Evolutionary conservation across 1,140 invertebrate genomes (phyloP).

Genomic region (Anastatus disparis): DNA sequence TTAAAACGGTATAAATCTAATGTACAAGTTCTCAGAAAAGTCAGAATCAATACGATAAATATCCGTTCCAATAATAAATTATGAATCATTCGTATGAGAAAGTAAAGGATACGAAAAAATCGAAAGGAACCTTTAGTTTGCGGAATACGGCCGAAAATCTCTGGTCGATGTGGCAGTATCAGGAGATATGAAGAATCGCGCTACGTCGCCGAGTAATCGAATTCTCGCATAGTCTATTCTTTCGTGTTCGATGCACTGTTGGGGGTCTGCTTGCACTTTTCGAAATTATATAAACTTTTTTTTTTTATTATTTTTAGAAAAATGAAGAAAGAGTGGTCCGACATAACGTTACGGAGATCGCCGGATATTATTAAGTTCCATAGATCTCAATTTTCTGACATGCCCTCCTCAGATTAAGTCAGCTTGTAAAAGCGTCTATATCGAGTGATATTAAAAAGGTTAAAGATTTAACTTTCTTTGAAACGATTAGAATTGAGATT

Average conservation of each 20-base stretch:
- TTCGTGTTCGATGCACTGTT: not conserved
- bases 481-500: too few relatives aligned
- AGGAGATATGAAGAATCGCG: slow-evolving; percentile 28
- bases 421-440: too few relatives aligned
- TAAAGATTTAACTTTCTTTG: too few relatives aligned
- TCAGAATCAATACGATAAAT: slow-evolving; percentile 5
- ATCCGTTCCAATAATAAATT: slow-evolving; percentile 12
- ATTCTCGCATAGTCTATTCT: slow-evolving; percentile 13
- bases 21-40: not conserved
- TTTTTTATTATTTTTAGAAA: too few relatives aligned
- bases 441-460: too few relatives aligned
- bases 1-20: too few relatives aligned
- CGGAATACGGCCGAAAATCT: slow-evolving; percentile 15
- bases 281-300: slow-evolving; percentile 21
- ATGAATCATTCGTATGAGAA: slow-evolving; percentile 5
- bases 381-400: slow-evolving; percentile 49
- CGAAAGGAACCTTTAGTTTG: not conserved
- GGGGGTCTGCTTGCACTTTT: not conserved
- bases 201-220: slow-evolving; percentile 21
- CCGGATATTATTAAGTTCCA: slow-evolving; percentile 47
- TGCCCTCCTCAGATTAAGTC: not conserved
- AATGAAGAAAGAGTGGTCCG: slow-evolving; percentile 34
- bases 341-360: not conserved
- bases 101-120: not conserved
- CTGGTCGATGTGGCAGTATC: not conserved